phyloP scores from a whole-genome alignment of 2,797 vertebrate genomes.

The Takifugu ocellatus region DNA sequence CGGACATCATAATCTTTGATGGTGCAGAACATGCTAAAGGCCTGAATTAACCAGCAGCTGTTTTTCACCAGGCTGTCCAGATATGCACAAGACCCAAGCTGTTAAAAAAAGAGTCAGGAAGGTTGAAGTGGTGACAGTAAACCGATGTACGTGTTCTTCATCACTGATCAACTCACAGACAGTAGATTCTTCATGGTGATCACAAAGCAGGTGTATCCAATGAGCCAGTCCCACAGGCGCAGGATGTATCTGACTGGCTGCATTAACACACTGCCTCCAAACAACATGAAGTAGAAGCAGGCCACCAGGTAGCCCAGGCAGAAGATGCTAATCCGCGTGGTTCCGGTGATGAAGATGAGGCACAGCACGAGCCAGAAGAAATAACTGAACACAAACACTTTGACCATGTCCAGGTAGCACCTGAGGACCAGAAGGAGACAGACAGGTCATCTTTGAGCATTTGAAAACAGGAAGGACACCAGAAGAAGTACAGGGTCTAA shows the following conservation, averaged over 20 bases:
- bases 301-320: conserved; percentile 78
- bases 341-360: conserved; percentile 82
- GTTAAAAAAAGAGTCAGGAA: conserved; percentile 3
- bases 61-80: conserved; percentile 72
- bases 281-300: conserved; percentile 81
- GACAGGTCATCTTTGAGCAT: neutral
- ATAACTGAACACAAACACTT: conserved; percentile 77
- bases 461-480: neutral
- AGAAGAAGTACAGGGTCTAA: neutral
- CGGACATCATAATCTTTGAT: conserved; percentile 74
- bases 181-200: conserved; percentile 78
- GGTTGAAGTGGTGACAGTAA: too few relatives aligned
- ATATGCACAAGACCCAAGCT: conserved; percentile 76
- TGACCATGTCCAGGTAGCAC: conserved; percentile 78
- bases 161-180: conserved; percentile 56
- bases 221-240: conserved; percentile 74
- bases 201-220: conserved; percentile 73
- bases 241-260: conserved; percentile 74
- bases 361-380: conserved; percentile 84
- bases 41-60: conserved; percentile 76
- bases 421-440: conserved; percentile 42
- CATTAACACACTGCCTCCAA: conserved; percentile 74
- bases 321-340: conserved; percentile 73
- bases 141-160: neutral
- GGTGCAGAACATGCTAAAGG: conserved; percentile 79